Conservation (phyloP, 2,113 vertebrate genomes). For the rat (Rattus norvegicus) region GRCr8 NC_086019.1:218318001-218318500, state of each 20-base stretch:
- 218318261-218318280: slow-evolving; percentile 99
- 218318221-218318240: neutral
- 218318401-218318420: slow-evolving; percentile 97
- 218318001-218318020: neutral
- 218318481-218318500: neutral
- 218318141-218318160: neutral
- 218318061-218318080: neutral
- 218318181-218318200: neutral
- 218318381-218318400: slow-evolving; percentile 97
- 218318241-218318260: slow-evolving; percentile 88
- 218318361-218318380: slow-evolving; percentile 98
- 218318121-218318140: neutral
- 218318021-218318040: neutral
- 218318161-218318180: neutral
- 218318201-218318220: neutral
- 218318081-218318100: neutral
- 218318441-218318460: slow-evolving; percentile 96
- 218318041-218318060: neutral
- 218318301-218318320: slow-evolving; percentile 96
- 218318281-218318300: slow-evolving; percentile 97
- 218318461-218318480: slow-evolving; percentile 83
- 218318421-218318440: slow-evolving; percentile 96
- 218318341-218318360: slow-evolving; percentile 96
- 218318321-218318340: slow-evolving; percentile 99
- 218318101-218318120: neutral